A percentile compares a stretch with the other conserved stretches of the same genome.
phyloP scores from a whole-genome alignment of 2,113 vertebrate species.

The Thamnaconus septentrionalis region DNA sequence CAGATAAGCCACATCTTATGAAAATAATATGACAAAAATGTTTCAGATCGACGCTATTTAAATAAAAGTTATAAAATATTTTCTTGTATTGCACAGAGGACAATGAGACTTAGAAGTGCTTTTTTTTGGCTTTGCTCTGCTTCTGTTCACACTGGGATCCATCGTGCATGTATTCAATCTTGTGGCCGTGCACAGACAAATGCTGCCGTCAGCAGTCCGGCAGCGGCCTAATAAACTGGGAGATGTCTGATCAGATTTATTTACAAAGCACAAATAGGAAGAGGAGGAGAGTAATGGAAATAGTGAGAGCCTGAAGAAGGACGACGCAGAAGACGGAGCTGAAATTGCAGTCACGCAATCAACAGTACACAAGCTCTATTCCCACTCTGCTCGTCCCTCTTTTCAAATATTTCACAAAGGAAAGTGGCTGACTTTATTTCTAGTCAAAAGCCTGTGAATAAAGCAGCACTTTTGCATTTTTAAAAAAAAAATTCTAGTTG shows the following conservation, averaged over 20 bases:
- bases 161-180: slow-evolving; percentile 57
- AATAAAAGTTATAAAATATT: slow-evolving; percentile 4
- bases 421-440: too few relatives aligned
- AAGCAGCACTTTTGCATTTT: too few relatives aligned
- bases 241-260: slow-evolving; percentile 69
- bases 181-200: slow-evolving; percentile 36
- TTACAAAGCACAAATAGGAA: slow-evolving; percentile 52
- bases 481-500: too few relatives aligned
- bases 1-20: too few relatives aligned
- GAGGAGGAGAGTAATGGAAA: slow-evolving; percentile 24
- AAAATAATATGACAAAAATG: too few relatives aligned
- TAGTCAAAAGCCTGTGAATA: too few relatives aligned
- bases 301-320: not conserved
- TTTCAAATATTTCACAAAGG: too few relatives aligned
- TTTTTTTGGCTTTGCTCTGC: slow-evolving; percentile 11
- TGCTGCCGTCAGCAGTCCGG: slow-evolving; percentile 65
- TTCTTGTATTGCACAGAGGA: not conserved
- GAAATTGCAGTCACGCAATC: too few relatives aligned
- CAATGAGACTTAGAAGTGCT: slow-evolving; percentile 15
- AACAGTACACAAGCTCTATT: too few relatives aligned
- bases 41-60: not conserved
- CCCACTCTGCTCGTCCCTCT: too few relatives aligned
- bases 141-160: slow-evolving; percentile 32
- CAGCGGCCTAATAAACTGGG: slow-evolving; percentile 58
- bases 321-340: too few relatives aligned